These are phyloP conservation scores for Phylloscopus collybita DNA, from an alignment of 2,797 vertebrate genomes.

Conservation along the genomic window DNA sequence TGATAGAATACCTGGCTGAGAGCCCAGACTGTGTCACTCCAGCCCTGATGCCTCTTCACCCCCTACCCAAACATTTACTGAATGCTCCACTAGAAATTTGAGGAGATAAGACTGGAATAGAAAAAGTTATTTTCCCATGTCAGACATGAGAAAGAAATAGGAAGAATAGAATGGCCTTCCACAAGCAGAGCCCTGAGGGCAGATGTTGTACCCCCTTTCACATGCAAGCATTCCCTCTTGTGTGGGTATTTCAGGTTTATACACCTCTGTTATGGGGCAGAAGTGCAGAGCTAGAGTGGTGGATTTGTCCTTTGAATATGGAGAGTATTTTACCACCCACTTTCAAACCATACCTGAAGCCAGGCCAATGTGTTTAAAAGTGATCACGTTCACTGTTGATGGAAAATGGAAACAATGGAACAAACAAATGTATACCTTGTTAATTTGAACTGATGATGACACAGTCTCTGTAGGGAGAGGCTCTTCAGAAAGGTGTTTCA, in stretches of 20 bases:
- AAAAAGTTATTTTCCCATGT: background rate
- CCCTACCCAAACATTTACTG: background rate
- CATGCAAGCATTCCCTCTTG: background rate
- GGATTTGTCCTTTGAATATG: background rate
- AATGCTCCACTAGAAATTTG: background rate
- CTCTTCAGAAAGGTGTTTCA: background rate
- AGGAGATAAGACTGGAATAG: background rate
- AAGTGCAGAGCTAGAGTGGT: background rate
- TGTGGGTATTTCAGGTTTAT: rapidly evolving
- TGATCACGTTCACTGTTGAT: background rate
- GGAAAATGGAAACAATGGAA: background rate
- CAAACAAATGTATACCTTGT: background rate
- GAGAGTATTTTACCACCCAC: background rate
- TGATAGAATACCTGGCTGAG: background rate
- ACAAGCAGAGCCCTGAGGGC: background rate
- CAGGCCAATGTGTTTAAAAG: background rate
- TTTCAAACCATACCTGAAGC: background rate
- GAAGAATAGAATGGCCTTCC: background rate
- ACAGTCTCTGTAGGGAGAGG: background rate
- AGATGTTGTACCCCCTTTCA: background rate
- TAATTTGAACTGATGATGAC: background rate
- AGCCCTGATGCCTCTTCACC: background rate
- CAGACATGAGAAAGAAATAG: background rate
- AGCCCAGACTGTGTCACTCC: background rate
- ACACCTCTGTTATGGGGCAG: background rate